Base-by-base conservation (phyloP, 2,797 vertebrate species). In the Diglossa cyanea region DNA sequence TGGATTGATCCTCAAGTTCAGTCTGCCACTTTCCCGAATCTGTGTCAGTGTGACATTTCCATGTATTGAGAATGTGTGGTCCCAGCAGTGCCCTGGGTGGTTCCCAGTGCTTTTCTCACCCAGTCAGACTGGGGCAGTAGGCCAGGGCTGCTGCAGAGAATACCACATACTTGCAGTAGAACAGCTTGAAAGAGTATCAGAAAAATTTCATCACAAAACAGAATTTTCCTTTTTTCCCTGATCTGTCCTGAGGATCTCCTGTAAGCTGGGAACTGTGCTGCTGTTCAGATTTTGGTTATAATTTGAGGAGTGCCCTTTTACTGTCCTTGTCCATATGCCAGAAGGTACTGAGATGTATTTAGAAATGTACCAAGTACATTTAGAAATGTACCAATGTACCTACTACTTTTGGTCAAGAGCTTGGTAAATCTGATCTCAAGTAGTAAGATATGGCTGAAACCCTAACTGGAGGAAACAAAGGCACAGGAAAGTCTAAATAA, bases 181-280 rank as follows among this genome's bases (percentile, higher is more conserved):
- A 55, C 13, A 33, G 30, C 40, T 67, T 86, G 37, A 66, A 83
- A 45, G 37, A 54, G 39, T 67, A 45, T 35, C n/a, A 71, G 55
- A 72, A 93, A 81, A 84, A 48, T 40, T 51, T 51, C 8, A 51
- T 54, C 31, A 28, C 2, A 7, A 75, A 80, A 37, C 45, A 88
- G 40, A 82, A 33, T 60, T 88, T 79, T 72, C 7, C 5, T 6
- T 35, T 53, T 42, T 25, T 6, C 0, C 2, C 2, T 1, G 2
- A 0, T 53, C 31, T 68, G 35, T 82, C 37, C 37, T 37, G 25
- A 67, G n/a, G n/a, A 62, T 31, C n/a, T 88, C 12, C 40, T 55
- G 2, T 71, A 50, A 57, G 9, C 24, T 78, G 31, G 44, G 37
- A 57, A 62, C 35, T 86, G 44, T 83, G 53, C 60, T 86, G 61